Base-by-base conservation (phyloP, 2,113 vertebrate species). In the Phylloscopus whistleri region DNA sequence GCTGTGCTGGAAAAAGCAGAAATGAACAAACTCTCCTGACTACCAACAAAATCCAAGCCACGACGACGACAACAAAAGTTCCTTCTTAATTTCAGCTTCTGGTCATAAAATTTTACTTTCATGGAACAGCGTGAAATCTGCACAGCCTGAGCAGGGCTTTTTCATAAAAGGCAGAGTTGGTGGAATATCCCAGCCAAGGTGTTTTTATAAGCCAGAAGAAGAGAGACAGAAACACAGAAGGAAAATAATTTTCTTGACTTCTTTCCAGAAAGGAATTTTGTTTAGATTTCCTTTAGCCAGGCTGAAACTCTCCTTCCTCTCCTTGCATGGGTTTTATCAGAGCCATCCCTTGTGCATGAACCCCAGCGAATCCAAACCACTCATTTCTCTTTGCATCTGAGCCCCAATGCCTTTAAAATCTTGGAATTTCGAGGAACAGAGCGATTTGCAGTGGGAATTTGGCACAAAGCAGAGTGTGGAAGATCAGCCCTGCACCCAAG, bases 241-340 rank as follows among this genome's bases (percentile, higher is more conserved):
- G 90, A 97, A 96, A 95, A 95, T 90, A 96, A 95, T 95, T 96
- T 75, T 72, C 92, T 96, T 97, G 93, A 96, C 64, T 78, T 89
- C 83, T 56, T 92, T 96, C 96, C 96, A 96, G 92, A 92, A 90
- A 90, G 56, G 83, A 93, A 81, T 96, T 94, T 92, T 87, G 81
- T 92, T 89, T 89, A 30, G 73, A 44, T 89, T 93, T 80, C 73
- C 72, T 93, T 68, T 67, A 59, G 72, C 79, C 72, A 56, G 53
- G 44, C 59, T 77, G 87, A 91, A 77, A 22, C 27, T 86, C 90
- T 80, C 43, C 68, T 88, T 84, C 43, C 59, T 85, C 30, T 60
- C 80, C 27, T 37, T 55, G 74, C 75, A 4, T 6, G 63, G 84
- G 16, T 80, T 93, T 85, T 18, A 13, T 64, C 35, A 73, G 63